Base-by-base conservation (phyloP, 2,113 vertebrate species). In the Desmodus rotundus region DNA sequence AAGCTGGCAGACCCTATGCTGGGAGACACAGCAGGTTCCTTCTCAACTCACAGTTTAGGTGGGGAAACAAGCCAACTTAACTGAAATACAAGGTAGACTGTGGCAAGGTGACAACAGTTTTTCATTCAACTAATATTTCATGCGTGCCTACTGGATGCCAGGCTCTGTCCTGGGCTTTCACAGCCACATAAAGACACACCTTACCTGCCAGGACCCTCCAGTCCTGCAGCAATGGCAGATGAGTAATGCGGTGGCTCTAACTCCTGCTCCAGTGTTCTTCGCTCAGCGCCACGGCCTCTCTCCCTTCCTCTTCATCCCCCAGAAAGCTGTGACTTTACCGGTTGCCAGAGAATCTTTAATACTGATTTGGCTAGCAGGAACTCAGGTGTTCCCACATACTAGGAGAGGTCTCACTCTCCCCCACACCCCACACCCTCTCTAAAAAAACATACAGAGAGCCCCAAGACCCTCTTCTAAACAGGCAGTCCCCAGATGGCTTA, bases 221-320 rank as follows among this genome's bases (percentile, higher is more conserved):
- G 58, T 36, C 6, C 2, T 20, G 31, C 74, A 14, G 56, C 0
- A 1, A 41, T 47, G 0, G 12, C 54, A 31, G 68, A 58, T 0
- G 0, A n/a, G 13, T 26, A 31, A 38, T 52, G 15, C 19, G 24
- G 26, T 67, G 47, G 33, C 41, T 81, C 10, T 3, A 19, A 24
- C 38, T 70, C 52, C 33, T 14, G 8, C 17, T 47, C 54, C 54
- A 33, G 15, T 1, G 19, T 70, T 38, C 36, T 15, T 7, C 63
- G 63, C 56, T 24, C 36, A 50, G 36, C 19, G 19, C 80, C 13
- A 2, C 28, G 12, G 20, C 33, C 33, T 58, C 43, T 56, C 50
- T 58, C 43, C 54, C 54, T 56, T 56, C 9, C 54, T 56, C 54
- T 78, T 43, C 28, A 13, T 20, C 9, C 12, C 8, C 41, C 13